phyloP scores from a whole-genome alignment of 2,888 invertebrate species.

The Epiperipatus broadwayi region DNA sequence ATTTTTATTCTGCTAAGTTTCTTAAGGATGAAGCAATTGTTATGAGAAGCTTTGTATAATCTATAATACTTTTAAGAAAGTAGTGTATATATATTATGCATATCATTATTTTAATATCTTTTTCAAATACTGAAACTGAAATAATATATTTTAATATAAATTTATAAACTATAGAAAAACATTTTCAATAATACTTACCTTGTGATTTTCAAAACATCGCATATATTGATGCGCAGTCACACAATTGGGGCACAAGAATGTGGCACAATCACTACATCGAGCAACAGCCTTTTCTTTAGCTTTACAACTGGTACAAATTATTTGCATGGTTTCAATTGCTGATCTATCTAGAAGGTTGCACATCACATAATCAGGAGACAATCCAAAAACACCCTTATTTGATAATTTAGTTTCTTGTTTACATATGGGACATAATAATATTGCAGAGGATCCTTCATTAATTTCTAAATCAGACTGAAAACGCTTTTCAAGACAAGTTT shows the following conservation, averaged over 20 bases:
- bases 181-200: slow-evolving; percentile 22
- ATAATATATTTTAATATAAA: background rate
- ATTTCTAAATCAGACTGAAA: slow-evolving; percentile 49
- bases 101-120: slow-evolving; percentile 8
- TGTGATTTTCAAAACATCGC: slow-evolving; percentile 87
- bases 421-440: slow-evolving; percentile 46
- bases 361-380: slow-evolving; percentile 67
- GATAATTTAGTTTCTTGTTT: slow-evolving; percentile 65
- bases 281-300: slow-evolving; percentile 84
- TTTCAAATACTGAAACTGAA: too few relatives aligned
- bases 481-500: slow-evolving; percentile 61
- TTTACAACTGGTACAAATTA: slow-evolving; percentile 75
- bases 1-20: too few relatives aligned
- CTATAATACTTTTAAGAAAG: too few relatives aligned
- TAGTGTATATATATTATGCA: too few relatives aligned
- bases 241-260: slow-evolving; percentile 78
- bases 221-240: slow-evolving; percentile 88
- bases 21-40: too few relatives aligned
- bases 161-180: background rate
- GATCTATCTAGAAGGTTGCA: slow-evolving; percentile 34
- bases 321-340: slow-evolving; percentile 47
- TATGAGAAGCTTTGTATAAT: too few relatives aligned
- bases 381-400: slow-evolving; percentile 51
- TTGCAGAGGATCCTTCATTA: slow-evolving; percentile 23
- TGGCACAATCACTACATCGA: slow-evolving; percentile 81